Conservation (phyloP, 2,888 invertebrate species). For the Archaeoteleia sp. region DNA sequence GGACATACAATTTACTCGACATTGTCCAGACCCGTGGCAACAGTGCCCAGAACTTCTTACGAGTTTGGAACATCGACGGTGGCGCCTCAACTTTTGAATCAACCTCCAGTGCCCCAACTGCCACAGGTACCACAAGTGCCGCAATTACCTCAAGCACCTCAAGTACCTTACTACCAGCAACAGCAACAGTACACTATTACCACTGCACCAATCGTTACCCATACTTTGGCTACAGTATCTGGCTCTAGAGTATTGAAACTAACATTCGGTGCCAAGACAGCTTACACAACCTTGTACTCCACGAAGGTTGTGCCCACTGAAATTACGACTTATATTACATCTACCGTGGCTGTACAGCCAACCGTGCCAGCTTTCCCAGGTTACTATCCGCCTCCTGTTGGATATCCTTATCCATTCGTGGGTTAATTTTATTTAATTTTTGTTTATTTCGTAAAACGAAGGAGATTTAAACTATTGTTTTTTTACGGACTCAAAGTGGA, state of each 20-base stretch:
- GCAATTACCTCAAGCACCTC: conserved; percentile 63
- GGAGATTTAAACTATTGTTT: too few species aligned
- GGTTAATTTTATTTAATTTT: conserved; percentile 77
- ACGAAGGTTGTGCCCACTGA: conserved; percentile 89
- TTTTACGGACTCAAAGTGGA: too few species aligned
- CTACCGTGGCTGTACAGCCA: conserved; percentile 84
- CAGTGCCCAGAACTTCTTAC: conserved; percentile 86
- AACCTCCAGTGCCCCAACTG: conserved; percentile 48
- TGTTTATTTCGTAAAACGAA: too few species aligned
- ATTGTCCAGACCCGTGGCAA: conserved; percentile 85
- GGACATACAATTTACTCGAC: conserved; percentile 86
- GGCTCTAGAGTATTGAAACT: conserved; percentile 88
- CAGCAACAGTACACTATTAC: conserved; percentile 84
- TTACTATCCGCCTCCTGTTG: conserved; percentile 82
- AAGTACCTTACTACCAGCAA: conserved; percentile 78
- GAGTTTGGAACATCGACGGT: conserved; percentile 85
- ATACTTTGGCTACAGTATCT: conserved; percentile 86
- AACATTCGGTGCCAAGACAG: conserved; percentile 93
- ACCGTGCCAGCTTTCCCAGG: conserved; percentile 83
- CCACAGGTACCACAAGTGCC: conserved; percentile 63
- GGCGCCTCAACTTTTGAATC: conserved; percentile 68
- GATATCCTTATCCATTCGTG: conserved; percentile 84
- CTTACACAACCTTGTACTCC: conserved; percentile 89
- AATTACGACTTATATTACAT: conserved; percentile 89
- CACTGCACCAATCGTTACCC: conserved; percentile 87